Conservation (phyloP, 2,888 invertebrate species). For the Rambutsinella grinnellia region DNA sequence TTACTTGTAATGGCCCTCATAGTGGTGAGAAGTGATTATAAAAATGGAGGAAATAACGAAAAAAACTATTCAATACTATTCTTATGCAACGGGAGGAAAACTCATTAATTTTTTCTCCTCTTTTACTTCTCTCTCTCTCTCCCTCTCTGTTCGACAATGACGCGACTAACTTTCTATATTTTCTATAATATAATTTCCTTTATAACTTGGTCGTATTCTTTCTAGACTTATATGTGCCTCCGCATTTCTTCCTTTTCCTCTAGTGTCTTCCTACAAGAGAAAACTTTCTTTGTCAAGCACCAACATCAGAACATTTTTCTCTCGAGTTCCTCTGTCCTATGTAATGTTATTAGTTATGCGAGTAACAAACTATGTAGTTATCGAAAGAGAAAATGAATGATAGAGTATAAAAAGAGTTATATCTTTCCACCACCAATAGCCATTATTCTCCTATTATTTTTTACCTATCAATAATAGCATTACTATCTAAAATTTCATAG, state of each 20-base stretch:
- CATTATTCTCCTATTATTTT: not conserved
- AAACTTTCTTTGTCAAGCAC: not conserved
- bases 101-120: constrained; percentile 48
- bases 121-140: constrained; percentile 23
- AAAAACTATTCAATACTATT: too few relatives aligned
- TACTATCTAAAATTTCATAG: not conserved
- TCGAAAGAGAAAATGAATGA: not conserved
- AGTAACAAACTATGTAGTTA: not conserved
- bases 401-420: not conserved
- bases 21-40: not conserved
- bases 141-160: not conserved
- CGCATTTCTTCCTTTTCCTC: not conserved
- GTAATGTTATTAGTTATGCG: not conserved
- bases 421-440: not conserved
- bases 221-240: not conserved
- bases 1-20: not conserved
- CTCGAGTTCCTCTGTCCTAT: not conserved
- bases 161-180: not conserved
- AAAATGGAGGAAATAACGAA: not conserved
- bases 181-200: not conserved
- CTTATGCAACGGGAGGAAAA: constrained; percentile 37
- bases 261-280: not conserved
- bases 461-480: not conserved
- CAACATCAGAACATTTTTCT: not conserved
- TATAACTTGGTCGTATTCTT: not conserved